phyloP scores from a whole-genome alignment of 2,113 vertebrate species.

The Oryzias curvinotus region DNA sequence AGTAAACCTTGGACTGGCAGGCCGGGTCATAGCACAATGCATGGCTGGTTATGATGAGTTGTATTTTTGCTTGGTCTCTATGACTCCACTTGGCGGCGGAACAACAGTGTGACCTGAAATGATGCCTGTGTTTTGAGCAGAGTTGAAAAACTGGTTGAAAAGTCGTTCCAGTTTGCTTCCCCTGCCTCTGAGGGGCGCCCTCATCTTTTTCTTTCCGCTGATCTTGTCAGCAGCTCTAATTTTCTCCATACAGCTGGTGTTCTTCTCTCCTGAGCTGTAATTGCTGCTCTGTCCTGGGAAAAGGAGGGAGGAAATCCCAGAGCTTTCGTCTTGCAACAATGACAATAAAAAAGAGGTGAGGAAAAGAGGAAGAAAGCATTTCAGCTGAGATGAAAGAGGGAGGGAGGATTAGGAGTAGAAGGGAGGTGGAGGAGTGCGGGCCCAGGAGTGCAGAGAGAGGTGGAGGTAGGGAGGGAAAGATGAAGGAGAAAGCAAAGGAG shows the following conservation, averaged over 20 bases:
- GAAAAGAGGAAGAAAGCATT: conserved; percentile 74
- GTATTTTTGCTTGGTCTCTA: conserved; percentile 42
- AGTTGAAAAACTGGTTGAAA: background rate
- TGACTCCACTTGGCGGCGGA: conserved; percentile 35
- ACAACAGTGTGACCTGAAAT: conserved; percentile 18
- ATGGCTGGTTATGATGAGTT: conserved; percentile 36
- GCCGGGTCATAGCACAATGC: conserved; percentile 42
- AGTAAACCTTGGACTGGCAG: conserved; percentile 9
- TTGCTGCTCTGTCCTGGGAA: conserved; percentile 77
- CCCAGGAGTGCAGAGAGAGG: conserved; percentile 32
- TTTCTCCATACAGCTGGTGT: conserved; percentile 61
- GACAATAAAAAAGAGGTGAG: conserved; percentile 72
- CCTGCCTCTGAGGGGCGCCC: conserved; percentile 58
- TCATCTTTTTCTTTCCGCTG: conserved; percentile 68
- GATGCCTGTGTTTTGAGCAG: conserved; percentile 25
- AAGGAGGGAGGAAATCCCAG: conserved; percentile 85
- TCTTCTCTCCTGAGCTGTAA: conserved; percentile 84
- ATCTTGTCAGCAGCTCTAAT: background rate
- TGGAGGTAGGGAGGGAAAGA: conserved; percentile 63
- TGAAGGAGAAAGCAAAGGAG: conserved; percentile 63
- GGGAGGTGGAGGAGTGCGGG: conserved; percentile 49
- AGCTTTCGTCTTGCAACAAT: conserved; percentile 82
- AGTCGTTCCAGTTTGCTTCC: conserved; percentile 18
- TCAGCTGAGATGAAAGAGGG: conserved; percentile 77
- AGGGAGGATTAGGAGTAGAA: conserved; percentile 67